Evolutionary conservation across 2,113 vertebrate species (phyloP), one percentile per base, ranked within the genome.

Genomic region (Marmota flaviventris): DNA sequence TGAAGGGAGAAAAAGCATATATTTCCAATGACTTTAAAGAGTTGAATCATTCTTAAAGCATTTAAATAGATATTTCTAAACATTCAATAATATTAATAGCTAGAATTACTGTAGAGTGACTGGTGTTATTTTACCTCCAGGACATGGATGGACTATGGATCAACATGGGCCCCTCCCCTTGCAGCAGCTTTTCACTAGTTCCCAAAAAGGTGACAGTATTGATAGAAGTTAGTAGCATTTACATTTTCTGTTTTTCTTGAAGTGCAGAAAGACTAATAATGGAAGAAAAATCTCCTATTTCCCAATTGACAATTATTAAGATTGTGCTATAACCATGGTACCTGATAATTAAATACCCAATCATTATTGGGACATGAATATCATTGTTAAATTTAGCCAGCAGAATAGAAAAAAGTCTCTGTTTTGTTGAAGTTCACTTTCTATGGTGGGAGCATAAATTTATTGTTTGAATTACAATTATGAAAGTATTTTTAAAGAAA

Each of bases 391-490:
- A 69, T 82, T 73, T 77, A 73, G 2, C 16, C n/a, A 78, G 10
- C 11, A 45, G 51, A 81, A 58, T 45, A 75, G 10, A 16, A 16
- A 86, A 73, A 48, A 3, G 9, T 84, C n/a, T 94, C 2, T 70
- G 24, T 95, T 67, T 96, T 85, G 13, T 24, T 90, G 18, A 1
- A 88, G 16, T 82, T 72, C 85, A n/a, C 10, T 91, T 89, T 85
- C 27, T 91, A 10, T 11, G 75, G 11, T 3, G 37, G 8, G 13
- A 56, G 0, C 1, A 72, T 67, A 39, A 65, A 83, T 69, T 32
- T 92, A 20, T 92, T 25, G 76, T 87, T 96, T 93, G 84, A 58
- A 32, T 72, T 69, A 73, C 2, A 67, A 25, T 22, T 45, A 18
- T 56, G 4, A 14, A 75, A 58, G 29, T 85, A 37, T 51, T 93